Percentiles rank a stretch among this genome's conserved stretches.
Conservation (phyloP, 2,797 vertebrate species). For the Rhinatrema bivittatum region DNA sequence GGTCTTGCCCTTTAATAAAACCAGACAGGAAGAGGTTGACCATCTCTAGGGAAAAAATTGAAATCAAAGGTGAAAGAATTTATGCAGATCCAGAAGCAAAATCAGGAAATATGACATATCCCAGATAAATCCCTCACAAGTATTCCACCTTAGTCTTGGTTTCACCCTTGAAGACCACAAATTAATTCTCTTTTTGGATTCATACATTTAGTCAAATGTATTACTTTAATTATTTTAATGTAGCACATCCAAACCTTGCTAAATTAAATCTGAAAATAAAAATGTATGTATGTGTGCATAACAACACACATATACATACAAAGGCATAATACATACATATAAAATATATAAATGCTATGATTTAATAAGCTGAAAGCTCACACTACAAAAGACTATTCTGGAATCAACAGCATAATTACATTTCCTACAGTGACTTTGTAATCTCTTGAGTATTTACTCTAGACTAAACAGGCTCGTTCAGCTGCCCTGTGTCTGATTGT, state of each 20-base stretch:
- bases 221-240: not conserved
- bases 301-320: too few species aligned
- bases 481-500: conserved; percentile 72
- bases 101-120: not conserved
- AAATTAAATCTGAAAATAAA: conserved; percentile 9
- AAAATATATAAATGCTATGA: conserved; percentile 39
- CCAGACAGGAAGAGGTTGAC: not conserved
- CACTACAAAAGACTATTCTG: conserved; percentile 50
- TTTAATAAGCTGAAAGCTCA: conserved; percentile 38
- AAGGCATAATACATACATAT: too few species aligned
- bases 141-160: not conserved
- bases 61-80: not conserved
- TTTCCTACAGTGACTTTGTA: conserved; percentile 72
- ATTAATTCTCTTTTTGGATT: conserved; percentile 12
- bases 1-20: too few species aligned
- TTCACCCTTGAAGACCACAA: conserved; percentile 19
- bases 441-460: conserved; percentile 77
- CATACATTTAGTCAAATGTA: not conserved
- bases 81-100: not conserved
- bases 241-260: conserved; percentile 9
- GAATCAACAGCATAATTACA: conserved; percentile 63
- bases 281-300: conserved; percentile 2
- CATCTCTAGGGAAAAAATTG: conserved; percentile 6
- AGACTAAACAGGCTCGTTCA: conserved; percentile 91
- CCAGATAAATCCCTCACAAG: not conserved